phyloP scores from a whole-genome alignment of 1,140 invertebrate genomes.

The Drosophila cardini region DNA sequence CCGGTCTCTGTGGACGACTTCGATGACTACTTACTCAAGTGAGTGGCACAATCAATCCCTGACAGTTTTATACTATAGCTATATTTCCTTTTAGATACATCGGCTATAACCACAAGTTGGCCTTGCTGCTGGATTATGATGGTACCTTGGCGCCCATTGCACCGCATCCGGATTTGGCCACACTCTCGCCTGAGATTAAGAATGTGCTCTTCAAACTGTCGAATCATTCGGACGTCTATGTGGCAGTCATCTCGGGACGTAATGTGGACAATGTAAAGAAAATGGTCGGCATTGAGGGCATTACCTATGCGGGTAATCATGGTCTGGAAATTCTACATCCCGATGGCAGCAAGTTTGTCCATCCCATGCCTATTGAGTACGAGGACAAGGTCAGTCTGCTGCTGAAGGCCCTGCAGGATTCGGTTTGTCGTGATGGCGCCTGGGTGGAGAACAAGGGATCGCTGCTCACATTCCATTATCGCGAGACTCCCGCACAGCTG shows the following conservation, averaged over 20 bases:
- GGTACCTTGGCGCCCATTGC: conserved; percentile 95
- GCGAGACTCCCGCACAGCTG: conserved; percentile 90
- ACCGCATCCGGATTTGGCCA: conserved; percentile 94
- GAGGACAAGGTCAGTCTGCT: conserved; percentile 92
- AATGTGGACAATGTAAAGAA: conserved; percentile 94
- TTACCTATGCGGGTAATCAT: conserved; percentile 96
- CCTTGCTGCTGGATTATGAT: conserved; percentile 94
- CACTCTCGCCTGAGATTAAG: conserved; percentile 93
- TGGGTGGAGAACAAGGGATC: conserved; percentile 97
- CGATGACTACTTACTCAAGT: conserved; percentile 93
- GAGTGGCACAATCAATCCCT: conserved; percentile 61
- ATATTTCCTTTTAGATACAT: conserved; percentile 89
- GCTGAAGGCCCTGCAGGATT: conserved; percentile 92
- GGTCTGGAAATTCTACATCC: conserved; percentile 95
- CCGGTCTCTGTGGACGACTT: conserved; percentile 94
- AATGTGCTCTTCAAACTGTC: conserved; percentile 92
- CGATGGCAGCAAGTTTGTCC: conserved; percentile 95
- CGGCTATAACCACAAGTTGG: conserved; percentile 93
- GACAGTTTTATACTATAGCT: background rate
- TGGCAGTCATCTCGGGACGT: conserved; percentile 94
- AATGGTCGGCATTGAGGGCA: conserved; percentile 95
- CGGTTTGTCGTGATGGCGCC: conserved; percentile 93
- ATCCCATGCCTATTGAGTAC: conserved; percentile 94
- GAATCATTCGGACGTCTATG: conserved; percentile 95
- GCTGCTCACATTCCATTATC: conserved; percentile 94